A percentile compares a stretch with the other conserved stretches of the same genome.
Conservation (phyloP, 2,888 invertebrate genomes). For the Thecocarcelia acutangulata region DNA sequence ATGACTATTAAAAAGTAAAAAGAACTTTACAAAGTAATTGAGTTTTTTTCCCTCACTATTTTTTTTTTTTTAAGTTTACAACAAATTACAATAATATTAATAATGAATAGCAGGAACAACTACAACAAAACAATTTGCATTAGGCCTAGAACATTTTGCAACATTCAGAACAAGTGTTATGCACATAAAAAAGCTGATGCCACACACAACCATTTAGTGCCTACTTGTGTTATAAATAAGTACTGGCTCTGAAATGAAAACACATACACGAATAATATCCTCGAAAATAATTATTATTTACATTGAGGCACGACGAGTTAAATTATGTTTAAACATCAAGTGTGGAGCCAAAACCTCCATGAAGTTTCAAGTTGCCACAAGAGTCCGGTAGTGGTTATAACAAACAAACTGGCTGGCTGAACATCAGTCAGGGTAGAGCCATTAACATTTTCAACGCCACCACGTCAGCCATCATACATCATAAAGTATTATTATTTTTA, state of each 20-base stretch:
- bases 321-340: slow-evolving; percentile 53
- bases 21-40: slow-evolving; percentile 7
- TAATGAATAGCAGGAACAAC: slow-evolving; percentile 17
- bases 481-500: slow-evolving; percentile 62
- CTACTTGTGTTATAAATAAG: slow-evolving; percentile 1
- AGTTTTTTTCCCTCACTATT: neutral
- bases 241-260: neutral
- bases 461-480: slow-evolving; percentile 64
- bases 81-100: slow-evolving; percentile 38
- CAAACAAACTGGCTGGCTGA: too few species aligned
- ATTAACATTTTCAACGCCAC: slow-evolving; percentile 64
- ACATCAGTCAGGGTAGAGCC: slow-evolving; percentile 38
- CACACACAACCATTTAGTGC: slow-evolving; percentile 41
- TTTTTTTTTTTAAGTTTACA: neutral
- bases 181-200: neutral
- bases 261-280: slow-evolving; percentile 7
- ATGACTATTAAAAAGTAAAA: slow-evolving; percentile 16
- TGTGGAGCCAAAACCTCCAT: slow-evolving; percentile 19
- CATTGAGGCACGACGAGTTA: slow-evolving; percentile 29
- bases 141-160: slow-evolving; percentile 42
- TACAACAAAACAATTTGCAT: slow-evolving; percentile 57
- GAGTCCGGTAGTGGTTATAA: slow-evolving; percentile 3
- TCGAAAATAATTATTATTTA: slow-evolving; percentile 57
- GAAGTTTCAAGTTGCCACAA: slow-evolving; percentile 27
- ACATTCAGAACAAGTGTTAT: slow-evolving; percentile 59